Evolutionary conservation across 2,113 vertebrate species (phyloP).

Genomic region (Pelobates fuscus): DNA sequence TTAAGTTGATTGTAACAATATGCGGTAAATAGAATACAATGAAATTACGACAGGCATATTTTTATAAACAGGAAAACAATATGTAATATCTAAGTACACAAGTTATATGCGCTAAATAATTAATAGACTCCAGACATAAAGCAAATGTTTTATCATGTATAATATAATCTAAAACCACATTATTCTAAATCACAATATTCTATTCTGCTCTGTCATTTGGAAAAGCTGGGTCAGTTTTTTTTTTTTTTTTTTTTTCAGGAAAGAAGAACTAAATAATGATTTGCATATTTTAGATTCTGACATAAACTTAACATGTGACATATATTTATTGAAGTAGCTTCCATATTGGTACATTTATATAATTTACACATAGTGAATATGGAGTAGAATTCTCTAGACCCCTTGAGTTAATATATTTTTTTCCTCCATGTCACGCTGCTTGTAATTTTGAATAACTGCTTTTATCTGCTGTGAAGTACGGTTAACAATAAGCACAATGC

Average conservation of each 20-base stretch:
- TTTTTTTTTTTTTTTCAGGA: no score
- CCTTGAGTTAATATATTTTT: conserved; percentile 68
- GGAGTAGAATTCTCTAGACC: conserved; percentile 58
- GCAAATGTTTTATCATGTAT: no score
- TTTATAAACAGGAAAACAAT: background rate
- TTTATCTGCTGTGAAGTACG: conserved; percentile 67
- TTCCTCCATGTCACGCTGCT: conserved; percentile 55
- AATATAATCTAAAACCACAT: no score
- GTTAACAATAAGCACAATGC: conserved; percentile 63
- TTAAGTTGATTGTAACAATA: no score
- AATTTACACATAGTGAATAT: conserved; percentile 67
- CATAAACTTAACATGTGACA: conserved; percentile 43
- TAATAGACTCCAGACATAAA: no score
- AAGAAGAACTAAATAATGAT: conserved; percentile 20
- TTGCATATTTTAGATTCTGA: conserved; percentile 41
- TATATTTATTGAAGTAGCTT: conserved; percentile 46
- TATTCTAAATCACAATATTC: no score
- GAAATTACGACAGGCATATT: background rate
- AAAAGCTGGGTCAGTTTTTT: conserved; percentile 27
- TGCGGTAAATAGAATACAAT: background rate
- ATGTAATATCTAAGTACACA: background rate
- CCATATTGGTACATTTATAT: conserved; percentile 59
- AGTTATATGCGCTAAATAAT: background rate
- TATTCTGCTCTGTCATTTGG: conserved; percentile 20
- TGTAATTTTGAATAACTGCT: conserved; percentile 72